A percentile compares a stretch with the other conserved stretches of the same genome.
Evolutionary conservation across 2,113 vertebrate genomes (phyloP).

Genomic region (Pelecanus crispus): DNA sequence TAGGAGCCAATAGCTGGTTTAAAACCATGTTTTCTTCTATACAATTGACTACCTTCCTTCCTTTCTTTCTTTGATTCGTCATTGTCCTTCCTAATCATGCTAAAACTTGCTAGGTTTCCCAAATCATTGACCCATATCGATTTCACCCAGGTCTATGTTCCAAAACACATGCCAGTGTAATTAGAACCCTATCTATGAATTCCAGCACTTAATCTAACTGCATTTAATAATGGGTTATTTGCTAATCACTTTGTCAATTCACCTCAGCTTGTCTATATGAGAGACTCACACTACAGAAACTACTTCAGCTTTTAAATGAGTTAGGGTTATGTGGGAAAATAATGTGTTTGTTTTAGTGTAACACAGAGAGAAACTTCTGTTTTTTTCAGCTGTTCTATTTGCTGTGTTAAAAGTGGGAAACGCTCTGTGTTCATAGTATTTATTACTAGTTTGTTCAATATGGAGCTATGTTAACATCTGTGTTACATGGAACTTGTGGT

Average conservation of each 20-base stretch:
- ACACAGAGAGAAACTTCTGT: not conserved
- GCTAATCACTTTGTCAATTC: not conserved
- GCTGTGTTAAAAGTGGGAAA: not conserved
- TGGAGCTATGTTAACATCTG: not conserved
- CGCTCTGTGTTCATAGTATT: accelerated
- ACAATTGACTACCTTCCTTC: not conserved
- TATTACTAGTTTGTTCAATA: not conserved
- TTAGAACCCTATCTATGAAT: not conserved
- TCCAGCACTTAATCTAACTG: not conserved
- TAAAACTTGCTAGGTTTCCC: not conserved
- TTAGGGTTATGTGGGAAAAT: not conserved
- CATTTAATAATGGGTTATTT: not conserved
- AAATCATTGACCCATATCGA: not conserved
- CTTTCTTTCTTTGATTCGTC: not conserved
- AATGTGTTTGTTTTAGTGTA: not conserved
- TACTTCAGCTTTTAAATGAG: not conserved
- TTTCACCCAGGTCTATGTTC: not conserved
- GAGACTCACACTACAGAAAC: not conserved
- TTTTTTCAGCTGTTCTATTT: not conserved
- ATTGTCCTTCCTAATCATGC: not conserved
- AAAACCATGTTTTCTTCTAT: not conserved
- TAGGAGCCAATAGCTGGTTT: not conserved
- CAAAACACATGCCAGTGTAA: not conserved
- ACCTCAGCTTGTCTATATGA: not conserved
- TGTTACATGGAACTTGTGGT: accelerated